A percentile compares a stretch with the other conserved stretches of the same genome.
phyloP scores from a whole-genome alignment of 2,113 vertebrate genomes.

The Vidua chalybeata region DNA sequence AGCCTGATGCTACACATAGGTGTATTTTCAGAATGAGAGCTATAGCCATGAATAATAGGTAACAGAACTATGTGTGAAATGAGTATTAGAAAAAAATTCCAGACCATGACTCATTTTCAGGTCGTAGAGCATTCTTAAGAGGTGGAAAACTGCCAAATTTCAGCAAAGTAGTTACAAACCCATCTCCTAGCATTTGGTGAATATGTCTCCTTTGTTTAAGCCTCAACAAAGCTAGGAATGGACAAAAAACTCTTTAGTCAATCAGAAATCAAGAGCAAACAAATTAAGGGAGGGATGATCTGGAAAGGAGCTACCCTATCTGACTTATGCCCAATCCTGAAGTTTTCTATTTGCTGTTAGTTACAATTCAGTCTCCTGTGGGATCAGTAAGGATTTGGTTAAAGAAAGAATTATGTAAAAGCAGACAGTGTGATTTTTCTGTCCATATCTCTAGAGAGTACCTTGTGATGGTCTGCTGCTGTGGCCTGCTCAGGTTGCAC shows the following conservation, averaged over 20 bases:
- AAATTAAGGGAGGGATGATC: neutral
- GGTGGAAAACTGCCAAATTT: neutral
- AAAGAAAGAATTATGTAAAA: neutral
- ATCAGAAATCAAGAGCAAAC: neutral
- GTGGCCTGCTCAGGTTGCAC: neutral
- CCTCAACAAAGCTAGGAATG: neutral
- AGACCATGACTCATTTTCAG: constrained; percentile 9
- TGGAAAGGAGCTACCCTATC: neutral
- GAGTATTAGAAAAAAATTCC: neutral
- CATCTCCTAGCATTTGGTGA: neutral
- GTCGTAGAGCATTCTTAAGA: neutral
- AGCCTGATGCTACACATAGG: neutral
- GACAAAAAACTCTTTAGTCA: neutral
- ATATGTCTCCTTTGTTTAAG: neutral
- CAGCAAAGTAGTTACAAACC: neutral
- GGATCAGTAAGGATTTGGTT: neutral
- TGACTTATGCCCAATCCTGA: neutral
- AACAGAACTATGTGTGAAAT: neutral
- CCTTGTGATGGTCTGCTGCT: neutral
- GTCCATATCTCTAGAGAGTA: neutral
- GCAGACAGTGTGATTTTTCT: neutral
- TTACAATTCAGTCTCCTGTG: neutral
- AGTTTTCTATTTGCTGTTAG: neutral
- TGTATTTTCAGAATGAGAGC: neutral
- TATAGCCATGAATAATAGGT: neutral